Conservation (phyloP, 2,797 vertebrate genomes). For the Epinephelus coioides region DNA sequence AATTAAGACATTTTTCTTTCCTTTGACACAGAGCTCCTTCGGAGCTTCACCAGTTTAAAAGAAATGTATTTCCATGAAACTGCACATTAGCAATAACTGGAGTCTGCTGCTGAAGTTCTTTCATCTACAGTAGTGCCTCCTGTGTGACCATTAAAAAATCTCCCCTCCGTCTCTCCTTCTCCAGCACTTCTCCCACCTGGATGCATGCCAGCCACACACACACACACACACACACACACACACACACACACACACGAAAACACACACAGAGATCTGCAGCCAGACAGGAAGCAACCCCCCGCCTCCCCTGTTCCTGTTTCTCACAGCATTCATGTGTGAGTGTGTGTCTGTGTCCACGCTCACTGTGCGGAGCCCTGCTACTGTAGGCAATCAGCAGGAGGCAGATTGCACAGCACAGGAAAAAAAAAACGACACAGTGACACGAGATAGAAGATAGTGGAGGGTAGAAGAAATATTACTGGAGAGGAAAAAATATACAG, state of each 20-base stretch:
- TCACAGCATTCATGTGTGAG: conserved; percentile 46
- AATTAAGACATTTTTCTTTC: not conserved
- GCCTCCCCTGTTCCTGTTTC: conserved; percentile 73
- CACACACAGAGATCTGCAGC: conserved; percentile 23
- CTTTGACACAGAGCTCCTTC: not conserved
- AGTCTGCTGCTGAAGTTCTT: not conserved
- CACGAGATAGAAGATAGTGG: conserved; percentile 29
- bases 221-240: conserved; percentile 38
- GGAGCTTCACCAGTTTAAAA: not conserved
- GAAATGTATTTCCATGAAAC: not conserved
- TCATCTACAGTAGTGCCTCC: conserved; percentile 15
- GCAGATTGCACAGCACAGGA: conserved; percentile 57
- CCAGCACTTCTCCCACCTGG: conserved; percentile 36
- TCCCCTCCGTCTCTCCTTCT: not conserved
- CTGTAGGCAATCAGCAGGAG: conserved; percentile 69
- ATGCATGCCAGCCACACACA: conserved; percentile 25
- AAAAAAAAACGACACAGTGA: conserved; percentile 17
- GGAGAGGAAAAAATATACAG: conserved; percentile 22
- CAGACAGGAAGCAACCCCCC: conserved; percentile 65
- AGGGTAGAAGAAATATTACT: conserved; percentile 40
- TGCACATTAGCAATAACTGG: not conserved
- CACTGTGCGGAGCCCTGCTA: conserved; percentile 19
- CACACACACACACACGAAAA: conserved; percentile 17
- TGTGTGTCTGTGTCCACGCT: conserved; percentile 26
- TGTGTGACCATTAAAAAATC: conserved; percentile 33